Conservation (phyloP, 2,888 invertebrate species). For the Phania funesta region DNA sequence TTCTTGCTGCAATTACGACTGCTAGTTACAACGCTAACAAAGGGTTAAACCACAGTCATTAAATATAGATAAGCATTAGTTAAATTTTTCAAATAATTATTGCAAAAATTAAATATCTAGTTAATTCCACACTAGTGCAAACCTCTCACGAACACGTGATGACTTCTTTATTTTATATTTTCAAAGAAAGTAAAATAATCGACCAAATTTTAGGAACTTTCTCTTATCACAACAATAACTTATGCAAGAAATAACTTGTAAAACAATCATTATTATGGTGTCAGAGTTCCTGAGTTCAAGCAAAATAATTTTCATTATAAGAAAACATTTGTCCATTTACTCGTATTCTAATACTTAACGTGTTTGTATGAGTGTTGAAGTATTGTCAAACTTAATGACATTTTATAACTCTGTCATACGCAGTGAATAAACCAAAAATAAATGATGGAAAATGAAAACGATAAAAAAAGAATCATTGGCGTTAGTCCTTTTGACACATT, state of each 20-base stretch:
- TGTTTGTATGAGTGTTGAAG: not conserved
- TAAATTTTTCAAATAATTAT: too few species aligned
- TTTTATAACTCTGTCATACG: slow-evolving; percentile 1
- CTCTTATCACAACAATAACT: not conserved
- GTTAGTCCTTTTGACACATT: not conserved
- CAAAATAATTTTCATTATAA: not conserved
- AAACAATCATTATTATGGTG: not conserved
- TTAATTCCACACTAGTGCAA: too few species aligned
- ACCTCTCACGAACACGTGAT: too few species aligned
- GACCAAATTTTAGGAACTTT: too few species aligned
- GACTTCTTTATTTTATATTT: too few species aligned
- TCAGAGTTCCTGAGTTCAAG: not conserved
- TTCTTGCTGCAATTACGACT: too few species aligned
- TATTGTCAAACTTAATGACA: slow-evolving; percentile 54
- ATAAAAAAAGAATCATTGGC: not conserved
- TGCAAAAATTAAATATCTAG: too few species aligned
- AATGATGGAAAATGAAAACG: not conserved
- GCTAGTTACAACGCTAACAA: too few species aligned
- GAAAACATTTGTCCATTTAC: not conserved
- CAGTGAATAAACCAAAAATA: not conserved
- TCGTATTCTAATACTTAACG: not conserved
- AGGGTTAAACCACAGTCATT: too few species aligned
- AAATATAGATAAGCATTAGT: too few species aligned
- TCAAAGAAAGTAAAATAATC: too few species aligned
- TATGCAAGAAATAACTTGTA: not conserved